phyloP scores from a whole-genome alignment of 2,888 invertebrate genomes.

The Congeria kusceri region DNA sequence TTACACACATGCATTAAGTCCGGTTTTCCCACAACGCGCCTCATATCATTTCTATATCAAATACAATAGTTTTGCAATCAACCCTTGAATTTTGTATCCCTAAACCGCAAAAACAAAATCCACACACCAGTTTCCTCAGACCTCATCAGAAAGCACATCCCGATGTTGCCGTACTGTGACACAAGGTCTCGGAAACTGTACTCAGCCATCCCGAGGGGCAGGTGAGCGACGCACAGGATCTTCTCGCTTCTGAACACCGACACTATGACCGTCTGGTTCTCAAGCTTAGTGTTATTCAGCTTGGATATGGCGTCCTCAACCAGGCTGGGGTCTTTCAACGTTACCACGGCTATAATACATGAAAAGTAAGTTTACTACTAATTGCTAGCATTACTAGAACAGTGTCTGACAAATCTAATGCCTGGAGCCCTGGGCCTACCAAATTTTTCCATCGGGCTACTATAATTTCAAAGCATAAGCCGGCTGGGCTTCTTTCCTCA shows the following conservation, averaged over 20 bases:
- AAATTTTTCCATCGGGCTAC: no score
- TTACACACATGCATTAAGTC: no score
- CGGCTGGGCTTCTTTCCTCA: no score
- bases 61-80: no score
- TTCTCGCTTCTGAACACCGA: slow-evolving; percentile 86
- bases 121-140: slow-evolving; percentile 85
- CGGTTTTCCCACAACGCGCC: no score
- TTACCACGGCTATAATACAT: slow-evolving; percentile 74
- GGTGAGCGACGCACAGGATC: slow-evolving; percentile 86
- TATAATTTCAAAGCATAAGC: no score
- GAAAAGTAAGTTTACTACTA: neutral
- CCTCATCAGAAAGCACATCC: slow-evolving; percentile 86
- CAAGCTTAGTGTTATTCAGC: slow-evolving; percentile 70
- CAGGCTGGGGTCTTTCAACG: slow-evolving; percentile 75
- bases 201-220: slow-evolving; percentile 86
- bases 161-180: slow-evolving; percentile 85
- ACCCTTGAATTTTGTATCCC: no score
- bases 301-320: slow-evolving; percentile 75
- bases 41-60: no score
- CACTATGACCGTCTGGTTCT: slow-evolving; percentile 83
- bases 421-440: no score
- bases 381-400: no score
- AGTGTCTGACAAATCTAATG: no score
- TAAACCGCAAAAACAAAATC: no score
- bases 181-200: slow-evolving; percentile 86